Evolutionary conservation across 1,140 invertebrate species (phyloP).

Genomic region (Cephus cinctus): DNA sequence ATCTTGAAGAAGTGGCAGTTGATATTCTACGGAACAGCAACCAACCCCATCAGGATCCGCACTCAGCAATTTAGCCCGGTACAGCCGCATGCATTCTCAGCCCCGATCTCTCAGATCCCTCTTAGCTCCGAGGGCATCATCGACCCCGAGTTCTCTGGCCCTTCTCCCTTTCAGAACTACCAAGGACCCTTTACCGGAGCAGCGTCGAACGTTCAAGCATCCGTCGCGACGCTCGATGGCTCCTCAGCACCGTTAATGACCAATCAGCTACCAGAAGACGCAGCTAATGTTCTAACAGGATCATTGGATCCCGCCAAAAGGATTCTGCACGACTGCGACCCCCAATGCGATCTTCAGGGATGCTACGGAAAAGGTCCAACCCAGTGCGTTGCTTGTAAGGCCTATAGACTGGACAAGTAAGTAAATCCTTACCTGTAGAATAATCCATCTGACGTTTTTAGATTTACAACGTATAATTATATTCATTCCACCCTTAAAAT

Average conservation of each 20-base stretch:
- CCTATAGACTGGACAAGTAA: conserved; percentile 77
- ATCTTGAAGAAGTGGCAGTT: conserved; percentile 90
- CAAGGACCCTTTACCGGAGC: conserved; percentile 68
- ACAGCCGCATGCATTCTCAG: conserved; percentile 53
- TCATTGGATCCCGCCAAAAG: conserved; percentile 59
- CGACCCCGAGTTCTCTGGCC: conserved; percentile 55
- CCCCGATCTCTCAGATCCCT: conserved; percentile 23
- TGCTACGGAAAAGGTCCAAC: conserved; percentile 80
- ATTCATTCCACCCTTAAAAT: too few relatives aligned
- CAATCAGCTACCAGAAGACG: conserved; percentile 44
- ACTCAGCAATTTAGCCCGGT: conserved; percentile 54
- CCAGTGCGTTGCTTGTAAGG: conserved; percentile 77
- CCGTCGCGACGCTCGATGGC: conserved; percentile 68
- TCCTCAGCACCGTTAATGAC: conserved; percentile 49
- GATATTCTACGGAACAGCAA: conserved; percentile 87
- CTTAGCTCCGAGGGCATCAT: conserved; percentile 20
- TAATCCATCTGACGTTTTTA: too few relatives aligned
- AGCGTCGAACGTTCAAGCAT: conserved; percentile 68
- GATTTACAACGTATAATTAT: too few relatives aligned
- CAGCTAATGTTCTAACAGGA: conserved; percentile 21
- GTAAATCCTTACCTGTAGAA: too few relatives aligned
- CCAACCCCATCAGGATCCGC: conserved; percentile 73
- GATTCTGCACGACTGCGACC: conserved; percentile 75
- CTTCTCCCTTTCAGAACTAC: conserved; percentile 66
- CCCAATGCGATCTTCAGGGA: conserved; percentile 77